These are phyloP conservation scores for Formica selysi DNA, from an alignment of 1,140 invertebrate genomes.

Conservation along the genomic window DNA sequence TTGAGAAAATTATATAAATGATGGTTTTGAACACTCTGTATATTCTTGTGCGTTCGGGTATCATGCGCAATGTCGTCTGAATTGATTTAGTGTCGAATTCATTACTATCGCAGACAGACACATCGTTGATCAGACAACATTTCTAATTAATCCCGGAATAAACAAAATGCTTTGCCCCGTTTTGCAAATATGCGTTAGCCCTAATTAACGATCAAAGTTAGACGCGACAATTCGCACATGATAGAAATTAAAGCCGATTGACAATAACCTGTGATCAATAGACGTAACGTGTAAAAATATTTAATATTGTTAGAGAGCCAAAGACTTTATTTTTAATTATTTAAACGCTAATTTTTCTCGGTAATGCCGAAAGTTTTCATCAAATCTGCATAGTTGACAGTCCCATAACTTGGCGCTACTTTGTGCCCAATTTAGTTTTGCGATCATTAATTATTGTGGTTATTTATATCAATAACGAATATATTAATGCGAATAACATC, in stretches of 20 bases:
- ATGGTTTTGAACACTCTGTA: background rate
- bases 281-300: constrained; percentile 16
- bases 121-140: constrained; percentile 51
- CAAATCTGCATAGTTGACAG: background rate
- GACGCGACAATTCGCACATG: constrained; percentile 20
- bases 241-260: constrained; percentile 29
- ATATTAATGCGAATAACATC: constrained; percentile 68
- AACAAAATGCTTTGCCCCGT: constrained; percentile 65
- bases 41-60: background rate
- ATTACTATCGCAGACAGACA: constrained; percentile 33
- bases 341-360: background rate
- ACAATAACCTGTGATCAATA: background rate
- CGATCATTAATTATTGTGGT: constrained; percentile 44
- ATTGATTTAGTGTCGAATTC: constrained; percentile 63
- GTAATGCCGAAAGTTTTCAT: background rate
- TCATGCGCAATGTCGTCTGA: constrained; percentile 27
- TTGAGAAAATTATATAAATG: too few relatives aligned
- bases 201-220: constrained; percentile 60
- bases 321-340: background rate
- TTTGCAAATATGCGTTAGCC: constrained; percentile 59
- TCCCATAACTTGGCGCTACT: constrained; percentile 1
- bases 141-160: constrained; percentile 72
- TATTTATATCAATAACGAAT: constrained; percentile 60
- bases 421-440: constrained; percentile 17
- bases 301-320: background rate